A percentile compares a stretch with the other conserved stretches of the same genome.
phyloP scores from a whole-genome alignment of 2,888 invertebrate genomes.

The Drosophila gaucha region DNA sequence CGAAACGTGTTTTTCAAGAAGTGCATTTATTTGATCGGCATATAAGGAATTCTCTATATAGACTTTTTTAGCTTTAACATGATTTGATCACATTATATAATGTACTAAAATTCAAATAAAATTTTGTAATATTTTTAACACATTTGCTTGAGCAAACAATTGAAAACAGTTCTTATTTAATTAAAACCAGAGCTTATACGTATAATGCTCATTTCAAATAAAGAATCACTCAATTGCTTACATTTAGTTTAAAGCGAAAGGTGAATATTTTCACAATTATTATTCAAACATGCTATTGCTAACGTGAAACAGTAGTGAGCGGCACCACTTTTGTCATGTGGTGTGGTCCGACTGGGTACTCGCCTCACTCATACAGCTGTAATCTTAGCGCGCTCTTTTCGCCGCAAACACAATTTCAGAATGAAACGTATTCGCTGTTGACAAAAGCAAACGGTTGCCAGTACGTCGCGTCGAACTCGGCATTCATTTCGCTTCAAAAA shows the following conservation, averaged over 20 bases:
- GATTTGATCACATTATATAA: not conserved
- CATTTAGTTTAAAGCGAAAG: not conserved
- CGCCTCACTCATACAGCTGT: slow-evolving; percentile 36
- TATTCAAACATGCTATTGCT: not conserved
- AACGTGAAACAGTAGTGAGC: not conserved
- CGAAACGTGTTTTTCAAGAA: slow-evolving; percentile 38
- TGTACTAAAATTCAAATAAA: not conserved
- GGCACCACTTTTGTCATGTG: slow-evolving; percentile 24
- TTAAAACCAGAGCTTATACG: not conserved
- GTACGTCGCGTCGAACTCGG: slow-evolving; percentile 57
- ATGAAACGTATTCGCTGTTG: slow-evolving; percentile 74
- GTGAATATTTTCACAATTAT: not conserved
- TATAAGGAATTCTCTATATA: not conserved
- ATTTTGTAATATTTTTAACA: too few relatives aligned
- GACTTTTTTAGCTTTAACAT: too few relatives aligned
- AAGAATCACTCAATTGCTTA: too few relatives aligned
- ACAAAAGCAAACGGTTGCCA: slow-evolving; percentile 56
- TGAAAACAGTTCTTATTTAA: accelerated
- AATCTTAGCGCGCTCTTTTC: slow-evolving; percentile 44
- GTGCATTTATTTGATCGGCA: not conserved
- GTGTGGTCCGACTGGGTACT: slow-evolving; percentile 25
- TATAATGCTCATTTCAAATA: not conserved
- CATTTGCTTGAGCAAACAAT: accelerated
- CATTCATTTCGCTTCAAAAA: slow-evolving; percentile 82
- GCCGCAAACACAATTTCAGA: slow-evolving; percentile 67